Base-by-base conservation (phyloP, 2,113 vertebrate species). In the Otis tarda region DNA sequence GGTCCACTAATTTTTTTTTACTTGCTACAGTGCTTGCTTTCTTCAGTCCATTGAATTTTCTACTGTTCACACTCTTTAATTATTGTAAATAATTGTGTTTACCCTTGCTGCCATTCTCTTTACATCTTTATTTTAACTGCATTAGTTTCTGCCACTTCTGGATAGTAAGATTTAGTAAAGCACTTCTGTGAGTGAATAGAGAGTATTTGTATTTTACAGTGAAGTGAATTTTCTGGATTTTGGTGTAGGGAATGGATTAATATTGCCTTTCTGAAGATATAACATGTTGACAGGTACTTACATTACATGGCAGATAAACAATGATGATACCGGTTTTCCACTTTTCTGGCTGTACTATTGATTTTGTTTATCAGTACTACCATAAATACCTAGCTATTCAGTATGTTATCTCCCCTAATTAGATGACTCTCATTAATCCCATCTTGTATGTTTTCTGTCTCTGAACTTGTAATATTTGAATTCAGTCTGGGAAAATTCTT, bases 341-440 rank as follows among this genome's bases (percentile, higher is more conserved):
- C 83, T 97, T 96, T 96, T 70, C 87, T 96, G 55, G 67, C 68
- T 95, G 52, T 87, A 88, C 63, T 95, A 71, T 90, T 95, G 91
- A 95, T 97, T 87, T 94, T 90, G 52, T 91, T 95, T 95, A 97
- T 96, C 92, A 94, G 69, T 57, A 45, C 50, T 83, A 79, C 67
- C 67, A 94, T 92, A 94, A 97, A 95, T 77, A 64, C 33, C 69
- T 60, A 65, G 67, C 49, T 91, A 81, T 96, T 94, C 90, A 82
- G 60, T 90, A 80, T 88, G 70, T 85, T 97, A 95, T 78, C 64
- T 91, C 47, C 60, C 78, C 45, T 79, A 90, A 74, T 96, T 91
- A 95, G 16, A 55, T 81, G 59, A 84, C 85, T 81, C 67, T 92
- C 89, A 85, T 95, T 95, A 95, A 90, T 95, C 49, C 20, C 50